Evolutionary conservation across 1,140 invertebrate species (phyloP), one percentile per base, ranked within the genome.

Genomic region (Aphelinus atriplicis): DNA sequence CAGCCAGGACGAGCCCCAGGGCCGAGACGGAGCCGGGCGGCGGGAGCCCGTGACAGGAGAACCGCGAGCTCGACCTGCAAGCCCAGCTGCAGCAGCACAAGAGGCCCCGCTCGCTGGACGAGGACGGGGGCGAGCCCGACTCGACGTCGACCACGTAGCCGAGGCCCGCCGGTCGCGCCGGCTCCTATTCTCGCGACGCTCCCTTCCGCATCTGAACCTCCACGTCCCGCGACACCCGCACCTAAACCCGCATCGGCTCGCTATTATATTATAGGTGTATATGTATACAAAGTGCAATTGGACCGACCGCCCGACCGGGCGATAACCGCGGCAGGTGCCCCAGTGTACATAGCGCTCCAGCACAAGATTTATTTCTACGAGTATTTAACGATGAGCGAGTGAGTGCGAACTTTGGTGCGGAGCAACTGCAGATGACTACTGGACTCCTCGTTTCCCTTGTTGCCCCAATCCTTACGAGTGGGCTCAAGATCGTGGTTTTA

Each of bases 31-130:
- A 78, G 51, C 45, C 64, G 0, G 86, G 83, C 9, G 85, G 81
- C 42, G 85, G 84, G 85, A 87, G 85, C 84, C 86, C 87, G 85
- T 87, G 86, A 87, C 87, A 87, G 84, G 85, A 88, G 82, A 85
- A 84, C 76, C 82, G 86, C 48, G 83, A 83, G 53, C 81, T 79
- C 75, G 26, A 26, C 26, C 26, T 26, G 26, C 26, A 26, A 26
- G 26, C 26, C 26, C 26, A 26, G 51, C 57, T 60, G 7, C 57
- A 6, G 4, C 51, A 53, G 50, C 77, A 79, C 47, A 78, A 77
- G 9, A 78, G 26, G 70, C 72, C n/a, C 47, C 70, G 48, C 73
- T 81, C 81, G 57, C 73, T 78, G 58, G 79, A 76, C 75, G 79
- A 84, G 56, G 81, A 85, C 42, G 46, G 72, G 46, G 58, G 45